Conservation (phyloP, 1,140 invertebrate species). For the Pogonomyrmex barbatus region DNA sequence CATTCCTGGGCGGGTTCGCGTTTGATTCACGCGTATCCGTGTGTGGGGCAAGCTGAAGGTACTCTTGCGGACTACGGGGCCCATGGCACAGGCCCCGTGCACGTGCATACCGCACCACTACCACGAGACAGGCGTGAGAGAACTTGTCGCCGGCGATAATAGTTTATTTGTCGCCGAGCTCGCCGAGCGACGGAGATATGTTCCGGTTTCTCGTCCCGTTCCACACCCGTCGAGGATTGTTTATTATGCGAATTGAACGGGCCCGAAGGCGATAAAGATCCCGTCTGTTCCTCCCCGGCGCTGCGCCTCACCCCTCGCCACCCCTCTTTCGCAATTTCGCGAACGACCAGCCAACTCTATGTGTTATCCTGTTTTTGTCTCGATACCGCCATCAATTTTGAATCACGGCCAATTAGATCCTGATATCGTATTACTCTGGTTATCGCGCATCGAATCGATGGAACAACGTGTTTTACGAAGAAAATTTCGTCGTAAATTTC, state of each 20-base stretch:
- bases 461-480: not conserved
- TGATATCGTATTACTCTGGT: slow-evolving; percentile 24
- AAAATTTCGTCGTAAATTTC: not conserved
- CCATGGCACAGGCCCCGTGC: slow-evolving; percentile 39
- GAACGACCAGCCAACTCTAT: slow-evolving; percentile 32
- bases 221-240: slow-evolving; percentile 83
- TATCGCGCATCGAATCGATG: slow-evolving; percentile 4
- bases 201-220: slow-evolving; percentile 83
- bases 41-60: slow-evolving; percentile 80
- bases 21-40: slow-evolving; percentile 85
- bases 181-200: slow-evolving; percentile 82
- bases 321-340: slow-evolving; percentile 39
- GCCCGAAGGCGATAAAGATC: slow-evolving; percentile 85
- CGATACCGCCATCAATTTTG: slow-evolving; percentile 53
- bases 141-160: slow-evolving; percentile 86
- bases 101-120: slow-evolving; percentile 64
- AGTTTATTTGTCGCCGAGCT: slow-evolving; percentile 85
- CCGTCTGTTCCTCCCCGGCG: slow-evolving; percentile 78
- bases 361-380: slow-evolving; percentile 39
- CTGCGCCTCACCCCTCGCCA: slow-evolving; percentile 10
- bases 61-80: slow-evolving; percentile 64
- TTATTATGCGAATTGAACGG: slow-evolving; percentile 86
- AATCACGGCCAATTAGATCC: slow-evolving; percentile 43
- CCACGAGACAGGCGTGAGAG: slow-evolving; percentile 82
- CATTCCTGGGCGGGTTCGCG: slow-evolving; percentile 85